These are phyloP conservation scores for Tortrix viridana DNA, from an alignment of 2,888 invertebrate species.

Conservation along the genomic window DNA sequence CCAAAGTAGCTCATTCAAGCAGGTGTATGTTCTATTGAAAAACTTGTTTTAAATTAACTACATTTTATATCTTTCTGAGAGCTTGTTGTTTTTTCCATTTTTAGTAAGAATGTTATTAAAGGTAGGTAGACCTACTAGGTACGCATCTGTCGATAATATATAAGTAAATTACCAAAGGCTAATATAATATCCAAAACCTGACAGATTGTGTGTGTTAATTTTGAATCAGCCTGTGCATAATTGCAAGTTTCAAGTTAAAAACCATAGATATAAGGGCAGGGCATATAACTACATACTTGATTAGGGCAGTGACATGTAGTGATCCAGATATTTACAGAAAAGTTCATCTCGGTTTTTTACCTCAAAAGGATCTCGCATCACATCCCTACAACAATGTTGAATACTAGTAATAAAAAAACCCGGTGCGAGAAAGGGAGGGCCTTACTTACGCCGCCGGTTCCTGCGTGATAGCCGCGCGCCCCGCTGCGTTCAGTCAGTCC, in stretches of 20 bases:
- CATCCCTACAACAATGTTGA: constrained; percentile 52
- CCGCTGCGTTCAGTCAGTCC: constrained; percentile 58
- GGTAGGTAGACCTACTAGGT: no score
- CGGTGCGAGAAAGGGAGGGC: constrained; percentile 46
- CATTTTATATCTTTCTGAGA: no score
- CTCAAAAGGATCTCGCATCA: constrained; percentile 25
- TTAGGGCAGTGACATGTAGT: no score
- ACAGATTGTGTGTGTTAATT: no score
- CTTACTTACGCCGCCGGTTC: constrained; percentile 50
- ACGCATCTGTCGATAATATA: no score
- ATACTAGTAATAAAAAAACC: constrained; percentile 54
- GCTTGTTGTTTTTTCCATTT: no score
- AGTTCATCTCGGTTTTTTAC: constrained; percentile 4
- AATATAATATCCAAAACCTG: no score
- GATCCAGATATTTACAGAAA: neutral
- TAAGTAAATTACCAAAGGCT: no score
- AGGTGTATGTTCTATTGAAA: no score
- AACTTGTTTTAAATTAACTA: no score
- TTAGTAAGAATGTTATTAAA: no score
- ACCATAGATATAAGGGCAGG: constrained; percentile 1
- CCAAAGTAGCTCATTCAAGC: no score
- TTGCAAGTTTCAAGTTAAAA: neutral
- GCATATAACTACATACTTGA: constrained; percentile 1
- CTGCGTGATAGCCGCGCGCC: constrained; percentile 46
- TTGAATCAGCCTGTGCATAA: constrained; percentile 8